Evolutionary conservation across 2,797 vertebrate genomes (phyloP).

Genomic region (Rhinoraja longicauda): DNA sequence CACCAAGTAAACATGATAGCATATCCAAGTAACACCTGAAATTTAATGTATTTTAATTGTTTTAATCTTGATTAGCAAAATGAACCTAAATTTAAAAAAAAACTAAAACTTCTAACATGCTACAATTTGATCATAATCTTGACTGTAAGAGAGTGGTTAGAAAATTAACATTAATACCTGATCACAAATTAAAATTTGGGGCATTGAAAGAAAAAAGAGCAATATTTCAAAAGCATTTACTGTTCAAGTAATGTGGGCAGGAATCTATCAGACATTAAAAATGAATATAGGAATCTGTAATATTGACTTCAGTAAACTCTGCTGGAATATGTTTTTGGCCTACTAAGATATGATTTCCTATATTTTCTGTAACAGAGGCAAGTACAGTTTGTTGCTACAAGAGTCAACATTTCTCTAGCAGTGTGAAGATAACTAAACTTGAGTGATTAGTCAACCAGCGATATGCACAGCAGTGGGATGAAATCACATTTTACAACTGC

Average conservation of each 20-base stretch:
- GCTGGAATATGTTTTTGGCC: no score
- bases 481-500: neutral
- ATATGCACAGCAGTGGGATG: neutral
- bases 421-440: neutral
- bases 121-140: neutral
- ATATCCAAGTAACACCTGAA: neutral
- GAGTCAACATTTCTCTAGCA: neutral
- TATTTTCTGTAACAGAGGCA: no score
- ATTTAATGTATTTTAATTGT: neutral
- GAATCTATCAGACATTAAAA: neutral
- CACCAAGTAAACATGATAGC: neutral
- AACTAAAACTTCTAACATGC: neutral
- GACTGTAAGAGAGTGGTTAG: neutral
- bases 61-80: neutral
- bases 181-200: neutral
- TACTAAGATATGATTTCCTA: no score
- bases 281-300: neutral
- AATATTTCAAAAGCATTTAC: neutral
- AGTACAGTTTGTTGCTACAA: neutral
- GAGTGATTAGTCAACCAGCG: neutral
- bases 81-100: neutral
- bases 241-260: neutral
- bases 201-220: neutral
- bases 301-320: neutral
- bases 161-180: no score